phyloP scores from a whole-genome alignment of 2,797 vertebrate genomes.

The Pempheris klunzingeri region DNA sequence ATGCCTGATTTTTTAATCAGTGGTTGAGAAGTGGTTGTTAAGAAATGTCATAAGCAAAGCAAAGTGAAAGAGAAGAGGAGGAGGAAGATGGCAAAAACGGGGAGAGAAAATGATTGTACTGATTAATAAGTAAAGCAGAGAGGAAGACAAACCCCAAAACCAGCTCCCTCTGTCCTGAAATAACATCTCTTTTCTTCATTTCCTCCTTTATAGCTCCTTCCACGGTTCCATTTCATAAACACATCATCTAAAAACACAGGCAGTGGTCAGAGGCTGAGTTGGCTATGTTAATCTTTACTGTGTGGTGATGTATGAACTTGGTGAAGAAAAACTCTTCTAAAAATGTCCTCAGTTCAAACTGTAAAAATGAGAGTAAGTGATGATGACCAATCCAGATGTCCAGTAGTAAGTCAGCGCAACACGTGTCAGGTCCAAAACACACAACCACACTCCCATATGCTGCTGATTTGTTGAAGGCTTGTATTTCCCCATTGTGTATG shows the following conservation, averaged over 20 bases:
- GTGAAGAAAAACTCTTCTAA: constrained; percentile 31
- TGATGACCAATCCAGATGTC: constrained; percentile 65
- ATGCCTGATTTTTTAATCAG: constrained; percentile 13
- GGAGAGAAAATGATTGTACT: neutral
- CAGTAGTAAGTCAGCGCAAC: constrained; percentile 26
- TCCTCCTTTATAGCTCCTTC: constrained; percentile 24
- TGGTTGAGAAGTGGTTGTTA: neutral
- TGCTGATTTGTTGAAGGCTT: constrained; percentile 28
- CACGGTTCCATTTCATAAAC: constrained; percentile 37
- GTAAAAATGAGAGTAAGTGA: constrained; percentile 30
- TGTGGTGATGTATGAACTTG: constrained; percentile 35
- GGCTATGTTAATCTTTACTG: constrained; percentile 28
- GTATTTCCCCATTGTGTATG: constrained; percentile 1
- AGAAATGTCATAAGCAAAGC: neutral
- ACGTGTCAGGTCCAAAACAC: constrained; percentile 39
- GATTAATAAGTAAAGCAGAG: constrained; percentile 18
- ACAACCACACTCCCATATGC: constrained; percentile 37
- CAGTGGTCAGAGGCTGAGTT: constrained; percentile 35
- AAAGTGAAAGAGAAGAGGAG: neutral
- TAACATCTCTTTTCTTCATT: constrained; percentile 33
- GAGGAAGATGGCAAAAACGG: neutral
- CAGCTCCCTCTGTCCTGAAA: constrained; percentile 11
- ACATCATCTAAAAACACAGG: constrained; percentile 42
- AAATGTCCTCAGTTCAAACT: constrained; percentile 23
- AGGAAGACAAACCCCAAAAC: constrained; percentile 10